Conservation (phyloP, 2,888 invertebrate genomes). For the Lepidonotus clava region DNA sequence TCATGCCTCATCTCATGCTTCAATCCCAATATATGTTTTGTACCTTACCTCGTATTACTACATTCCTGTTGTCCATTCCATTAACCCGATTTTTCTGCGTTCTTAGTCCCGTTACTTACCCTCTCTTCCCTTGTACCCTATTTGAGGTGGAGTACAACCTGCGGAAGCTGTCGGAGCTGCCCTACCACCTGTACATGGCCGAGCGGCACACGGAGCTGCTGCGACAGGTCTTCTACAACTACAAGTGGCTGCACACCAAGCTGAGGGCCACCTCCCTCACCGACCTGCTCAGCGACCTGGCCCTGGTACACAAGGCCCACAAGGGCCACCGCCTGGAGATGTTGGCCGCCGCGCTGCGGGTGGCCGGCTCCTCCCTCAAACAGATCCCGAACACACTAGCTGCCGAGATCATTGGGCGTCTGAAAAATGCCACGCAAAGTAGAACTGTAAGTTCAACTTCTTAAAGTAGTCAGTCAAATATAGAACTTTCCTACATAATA, state of each 20-base stretch:
- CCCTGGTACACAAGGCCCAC: constrained; percentile 39
- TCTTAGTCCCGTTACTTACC: neutral
- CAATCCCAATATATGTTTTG: no score
- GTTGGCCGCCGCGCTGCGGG: constrained; percentile 62
- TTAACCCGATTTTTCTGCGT: neutral
- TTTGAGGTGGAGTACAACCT: constrained; percentile 67
- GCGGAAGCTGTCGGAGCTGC: constrained; percentile 73
- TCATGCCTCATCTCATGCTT: no score
- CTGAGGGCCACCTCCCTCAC: constrained; percentile 96
- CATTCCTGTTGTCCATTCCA: no score
- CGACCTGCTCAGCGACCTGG: constrained; percentile 93
- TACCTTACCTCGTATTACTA: no score
- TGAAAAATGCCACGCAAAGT: constrained; percentile 77
- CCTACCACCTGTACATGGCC: constrained; percentile 67
- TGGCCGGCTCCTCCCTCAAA: constrained; percentile 64
- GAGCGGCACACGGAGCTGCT: constrained; percentile 89
- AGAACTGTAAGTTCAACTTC: constrained; percentile 2
- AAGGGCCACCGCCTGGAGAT: constrained; percentile 56
- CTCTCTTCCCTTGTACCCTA: no score
- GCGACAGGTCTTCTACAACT: constrained; percentile 95
- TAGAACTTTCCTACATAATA: neutral
- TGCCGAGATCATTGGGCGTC: constrained; percentile 93
- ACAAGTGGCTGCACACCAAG: constrained; percentile 97
- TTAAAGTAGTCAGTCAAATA: neutral
- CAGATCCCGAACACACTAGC: constrained; percentile 83